Conservation (phyloP, 2,113 vertebrate genomes). For the pig (Sus scrofa) region DNA sequence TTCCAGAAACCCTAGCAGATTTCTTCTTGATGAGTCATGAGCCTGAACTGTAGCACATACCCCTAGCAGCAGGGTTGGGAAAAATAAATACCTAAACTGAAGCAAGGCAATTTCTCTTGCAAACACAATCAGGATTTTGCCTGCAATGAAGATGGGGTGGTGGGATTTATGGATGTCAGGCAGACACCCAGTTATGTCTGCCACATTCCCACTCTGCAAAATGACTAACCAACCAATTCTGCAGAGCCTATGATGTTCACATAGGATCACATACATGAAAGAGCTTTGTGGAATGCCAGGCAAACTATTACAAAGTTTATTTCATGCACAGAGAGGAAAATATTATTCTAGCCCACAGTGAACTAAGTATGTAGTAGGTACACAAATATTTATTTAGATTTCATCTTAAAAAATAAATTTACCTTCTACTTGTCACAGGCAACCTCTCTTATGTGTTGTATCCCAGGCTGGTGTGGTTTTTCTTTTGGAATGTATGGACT, state of each 20-base stretch:
- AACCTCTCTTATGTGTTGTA: background rate
- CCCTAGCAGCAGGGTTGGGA: background rate
- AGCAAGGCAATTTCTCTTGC: background rate
- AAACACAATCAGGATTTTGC: background rate
- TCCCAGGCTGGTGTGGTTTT: background rate
- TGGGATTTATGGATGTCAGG: background rate
- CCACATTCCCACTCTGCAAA: background rate
- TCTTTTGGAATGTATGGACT: conserved; percentile 39
- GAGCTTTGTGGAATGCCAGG: background rate
- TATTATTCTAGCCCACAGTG: background rate
- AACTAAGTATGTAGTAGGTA: background rate
- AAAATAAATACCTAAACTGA: background rate
- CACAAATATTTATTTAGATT: conserved; percentile 23
- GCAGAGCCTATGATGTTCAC: background rate
- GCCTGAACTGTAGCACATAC: background rate
- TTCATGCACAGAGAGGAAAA: background rate
- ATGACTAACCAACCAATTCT: background rate
- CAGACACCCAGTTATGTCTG: background rate
- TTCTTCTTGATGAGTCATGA: background rate
- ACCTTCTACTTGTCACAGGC: background rate
- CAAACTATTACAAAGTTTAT: background rate
- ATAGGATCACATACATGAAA: background rate
- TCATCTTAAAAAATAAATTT: background rate
- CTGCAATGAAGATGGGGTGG: background rate
- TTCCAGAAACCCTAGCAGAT: background rate